These are phyloP conservation scores for Pollicipes pollicipes DNA, from an alignment of 1,140 invertebrate species.

Conservation along the genomic window DNA sequence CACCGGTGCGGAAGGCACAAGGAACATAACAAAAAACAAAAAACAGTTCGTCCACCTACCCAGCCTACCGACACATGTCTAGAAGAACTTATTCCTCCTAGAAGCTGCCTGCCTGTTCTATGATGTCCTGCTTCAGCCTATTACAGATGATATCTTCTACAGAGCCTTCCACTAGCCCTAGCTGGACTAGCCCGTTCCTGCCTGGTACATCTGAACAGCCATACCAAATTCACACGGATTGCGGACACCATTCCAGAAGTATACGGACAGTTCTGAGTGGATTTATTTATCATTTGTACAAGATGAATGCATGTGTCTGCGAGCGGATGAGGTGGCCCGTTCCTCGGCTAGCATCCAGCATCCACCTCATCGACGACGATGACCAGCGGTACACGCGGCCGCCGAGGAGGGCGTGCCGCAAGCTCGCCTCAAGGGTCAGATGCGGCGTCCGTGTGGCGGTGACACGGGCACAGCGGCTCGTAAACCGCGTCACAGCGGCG, in stretches of 20 bases:
- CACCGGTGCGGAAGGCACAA: too few species aligned
- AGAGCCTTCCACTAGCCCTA: not conserved
- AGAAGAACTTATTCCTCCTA: not conserved
- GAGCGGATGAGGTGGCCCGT: not conserved
- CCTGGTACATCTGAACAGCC: not conserved
- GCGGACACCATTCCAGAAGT: not conserved
- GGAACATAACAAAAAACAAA: not conserved
- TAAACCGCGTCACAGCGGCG: not conserved
- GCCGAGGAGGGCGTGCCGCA: too few species aligned
- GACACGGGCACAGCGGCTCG: not conserved
- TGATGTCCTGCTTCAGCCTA: not conserved
- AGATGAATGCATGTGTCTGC: not conserved
- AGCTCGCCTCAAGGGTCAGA: too few species aligned
- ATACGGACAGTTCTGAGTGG: not conserved
- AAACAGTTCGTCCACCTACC: not conserved
- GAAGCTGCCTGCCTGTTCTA: not conserved
- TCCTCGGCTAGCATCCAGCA: too few species aligned
- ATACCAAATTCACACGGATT: not conserved
- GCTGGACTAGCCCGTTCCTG: not conserved
- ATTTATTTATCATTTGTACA: not conserved
- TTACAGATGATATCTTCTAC: not conserved
- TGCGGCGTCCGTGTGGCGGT: not conserved
- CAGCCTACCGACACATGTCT: not conserved
- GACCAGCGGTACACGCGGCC: too few species aligned
- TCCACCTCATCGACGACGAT: too few species aligned